Base-by-base conservation (phyloP, 2,797 vertebrate genomes). In the Sciurus carolinensis region DNA sequence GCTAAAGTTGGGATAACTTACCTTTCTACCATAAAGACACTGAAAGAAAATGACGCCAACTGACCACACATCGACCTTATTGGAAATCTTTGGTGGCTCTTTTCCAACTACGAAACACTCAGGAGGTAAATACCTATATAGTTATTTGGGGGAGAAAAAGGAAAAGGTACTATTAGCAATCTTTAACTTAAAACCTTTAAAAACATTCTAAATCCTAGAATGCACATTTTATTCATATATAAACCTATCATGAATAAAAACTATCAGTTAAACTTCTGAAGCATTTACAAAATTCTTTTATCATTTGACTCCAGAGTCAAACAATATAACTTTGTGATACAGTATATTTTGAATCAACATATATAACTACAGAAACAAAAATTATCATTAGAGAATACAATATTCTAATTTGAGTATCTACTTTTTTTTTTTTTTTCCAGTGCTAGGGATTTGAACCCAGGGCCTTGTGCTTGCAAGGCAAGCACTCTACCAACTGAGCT, bases 101-200 rank as follows among this genome's bases (percentile, higher is more conserved):
- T 99, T 99, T 95, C 99, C 99, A 96, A 99, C 99, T 97, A 99
- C 99, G 98, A 99, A 99, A 98, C 99, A 99, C 94, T 99, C 99
- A 71, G 99, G 99, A 97, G 99, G 99, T 98, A 99, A 98, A 97
- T 99, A 99, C 99, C 99, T 99, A 95, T 77, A 71, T 77, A 79
- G 85, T 96, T 87, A 93, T 76, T 2, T 1, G 9, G 39, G 33
- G 10, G 8, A 39, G 81, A 86, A 76, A 80, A 93, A 92, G 96
- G 57, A 7, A 90, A 8, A 62, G 54, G 54, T 42, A 92, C 26
- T 91, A 73, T 64, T 81, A 96, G 84, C 62, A 94, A 92, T 73
- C 39, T 91, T 22, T 92, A 94, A 92, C 13, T 92, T 84, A 83
- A 93, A 95, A 87, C 20, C 42, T 90, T 81, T 22, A 81, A 76